Percentiles rank a stretch among this genome's conserved stretches.
These are phyloP conservation scores for Drosophila tsacasi DNA, from an alignment of 1,140 invertebrate species.

Conservation along the genomic window DNA sequence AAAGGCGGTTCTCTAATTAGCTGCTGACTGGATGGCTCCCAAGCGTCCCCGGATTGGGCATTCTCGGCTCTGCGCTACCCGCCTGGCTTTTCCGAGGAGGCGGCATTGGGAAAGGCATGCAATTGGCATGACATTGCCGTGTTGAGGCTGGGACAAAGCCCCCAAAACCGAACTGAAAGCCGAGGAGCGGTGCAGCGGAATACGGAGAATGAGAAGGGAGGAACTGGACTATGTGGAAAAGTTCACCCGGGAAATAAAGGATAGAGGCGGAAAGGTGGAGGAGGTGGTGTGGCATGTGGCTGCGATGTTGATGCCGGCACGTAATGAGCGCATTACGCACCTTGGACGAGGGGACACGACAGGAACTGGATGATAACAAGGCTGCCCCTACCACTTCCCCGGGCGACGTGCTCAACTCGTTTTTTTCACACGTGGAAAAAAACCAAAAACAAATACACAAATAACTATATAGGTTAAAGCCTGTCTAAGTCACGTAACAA, in stretches of 20 bases:
- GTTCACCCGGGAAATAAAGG: slow-evolving; percentile 20
- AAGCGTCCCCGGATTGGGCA: slow-evolving; percentile 28
- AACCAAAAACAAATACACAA: not conserved
- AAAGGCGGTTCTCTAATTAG: slow-evolving; percentile 75
- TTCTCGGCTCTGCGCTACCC: slow-evolving; percentile 4
- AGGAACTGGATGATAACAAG: slow-evolving; percentile 63
- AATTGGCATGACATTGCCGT: slow-evolving; percentile 76
- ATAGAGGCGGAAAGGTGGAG: not conserved
- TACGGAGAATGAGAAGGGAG: not conserved
- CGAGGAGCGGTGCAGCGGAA: slow-evolving; percentile 11
- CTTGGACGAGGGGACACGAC: slow-evolving; percentile 14
- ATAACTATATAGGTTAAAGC: not conserved
- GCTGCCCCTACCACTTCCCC: slow-evolving; percentile 7
- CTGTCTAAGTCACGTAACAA: not conserved
- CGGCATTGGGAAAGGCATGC: slow-evolving; percentile 68
- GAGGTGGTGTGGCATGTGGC: slow-evolving; percentile 53
- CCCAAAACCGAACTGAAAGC: slow-evolving; percentile 47
- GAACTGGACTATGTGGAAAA: slow-evolving; percentile 22
- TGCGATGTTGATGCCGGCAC: slow-evolving; percentile 72
- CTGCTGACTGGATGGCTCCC: slow-evolving; percentile 48
- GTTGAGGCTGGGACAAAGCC: slow-evolving; percentile 53
- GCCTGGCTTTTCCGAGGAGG: slow-evolving; percentile 25
- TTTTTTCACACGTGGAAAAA: slow-evolving; percentile 18
- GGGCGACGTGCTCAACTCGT: slow-evolving; percentile 6
- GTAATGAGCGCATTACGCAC: slow-evolving; percentile 82